Percentiles rank a stretch among this genome's conserved stretches.
These are phyloP conservation scores for Pseudeuparius sepicola DNA, from an alignment of 2,888 invertebrate genomes.

Conservation along the genomic window DNA sequence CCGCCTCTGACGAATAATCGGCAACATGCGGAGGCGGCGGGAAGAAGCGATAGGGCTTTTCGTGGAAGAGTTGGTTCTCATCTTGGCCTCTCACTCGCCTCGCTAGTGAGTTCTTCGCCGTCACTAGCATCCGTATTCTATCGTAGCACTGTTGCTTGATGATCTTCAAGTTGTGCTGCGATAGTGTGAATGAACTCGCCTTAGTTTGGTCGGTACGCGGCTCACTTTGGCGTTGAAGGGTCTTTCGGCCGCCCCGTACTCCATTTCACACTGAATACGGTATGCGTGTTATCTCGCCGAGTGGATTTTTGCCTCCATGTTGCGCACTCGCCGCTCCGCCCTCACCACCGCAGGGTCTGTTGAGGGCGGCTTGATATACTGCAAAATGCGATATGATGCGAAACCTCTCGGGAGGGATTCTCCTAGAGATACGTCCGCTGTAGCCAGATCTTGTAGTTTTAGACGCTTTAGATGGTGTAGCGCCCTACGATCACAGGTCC, in stretches of 20 bases:
- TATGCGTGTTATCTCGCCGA: conserved; percentile 5
- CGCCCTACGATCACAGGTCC: conserved; percentile 1
- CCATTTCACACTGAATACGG: conserved; percentile 3
- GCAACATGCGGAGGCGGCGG: conserved; percentile 1
- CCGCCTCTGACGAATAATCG: neutral
- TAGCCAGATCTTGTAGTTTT: conserved; percentile 1
- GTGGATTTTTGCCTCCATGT: conserved; percentile 7
- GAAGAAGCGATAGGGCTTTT: conserved; percentile 1
- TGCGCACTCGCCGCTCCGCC: conserved; percentile 1
- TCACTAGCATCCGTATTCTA: conserved; percentile 3
- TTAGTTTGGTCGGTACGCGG: neutral
- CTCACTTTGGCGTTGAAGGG: neutral
- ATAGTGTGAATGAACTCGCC: conserved; percentile 1
- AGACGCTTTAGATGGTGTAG: neutral
- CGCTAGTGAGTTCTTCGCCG: conserved; percentile 1
- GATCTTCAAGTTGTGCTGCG: neutral
- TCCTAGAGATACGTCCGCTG: neutral
- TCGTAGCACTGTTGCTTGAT: conserved; percentile 2
- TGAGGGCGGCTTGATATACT: too few relatives aligned
- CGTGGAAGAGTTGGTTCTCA: neutral
- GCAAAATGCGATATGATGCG: too few relatives aligned
- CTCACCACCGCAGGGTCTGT: neutral
- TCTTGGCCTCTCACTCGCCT: neutral
- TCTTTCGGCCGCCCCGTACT: neutral
- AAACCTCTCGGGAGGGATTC: neutral